phyloP scores from a whole-genome alignment of 1,140 invertebrate species.

The Euura saliciscinereae region DNA sequence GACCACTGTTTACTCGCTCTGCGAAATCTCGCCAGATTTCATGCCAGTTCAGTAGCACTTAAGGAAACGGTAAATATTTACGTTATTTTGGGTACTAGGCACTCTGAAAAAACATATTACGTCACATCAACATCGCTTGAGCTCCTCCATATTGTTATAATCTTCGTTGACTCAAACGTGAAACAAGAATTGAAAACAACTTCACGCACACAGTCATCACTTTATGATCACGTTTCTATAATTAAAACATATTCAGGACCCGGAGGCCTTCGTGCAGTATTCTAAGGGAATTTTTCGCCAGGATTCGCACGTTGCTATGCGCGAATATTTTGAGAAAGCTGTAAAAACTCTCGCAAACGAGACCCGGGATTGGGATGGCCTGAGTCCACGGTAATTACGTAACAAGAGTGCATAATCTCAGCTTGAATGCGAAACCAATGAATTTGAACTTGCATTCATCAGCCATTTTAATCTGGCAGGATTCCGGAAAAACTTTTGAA shows the following conservation, averaged over 20 bases:
- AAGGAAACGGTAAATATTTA: slow-evolving; percentile 56
- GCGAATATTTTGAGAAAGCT: slow-evolving; percentile 37
- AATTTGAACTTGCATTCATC: neutral
- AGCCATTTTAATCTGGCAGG: slow-evolving; percentile 27
- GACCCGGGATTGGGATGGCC: slow-evolving; percentile 48
- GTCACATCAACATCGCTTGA: neutral
- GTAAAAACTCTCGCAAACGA: slow-evolving; percentile 37
- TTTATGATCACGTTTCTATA: neutral
- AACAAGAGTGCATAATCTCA: neutral
- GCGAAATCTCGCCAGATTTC: slow-evolving; percentile 63
- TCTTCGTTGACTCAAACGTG: neutral
- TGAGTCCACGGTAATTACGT: slow-evolving; percentile 29
- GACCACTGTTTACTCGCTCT: slow-evolving; percentile 59
- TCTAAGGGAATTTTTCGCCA: slow-evolving; percentile 46
- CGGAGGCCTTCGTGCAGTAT: slow-evolving; percentile 46
- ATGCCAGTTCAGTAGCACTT: slow-evolving; percentile 62
- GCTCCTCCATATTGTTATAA: neutral
- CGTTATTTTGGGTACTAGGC: neutral
- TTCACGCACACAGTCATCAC: neutral
- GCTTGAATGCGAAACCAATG: slow-evolving; percentile 17
- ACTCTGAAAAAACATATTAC: neutral
- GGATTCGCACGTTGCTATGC: slow-evolving; percentile 33
- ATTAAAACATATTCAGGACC: slow-evolving; percentile 46
- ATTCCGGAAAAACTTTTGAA: slow-evolving; percentile 54
- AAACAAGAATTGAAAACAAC: neutral